Conservation (phyloP, 2,113 vertebrate species). For the Cephalopterus ornatus region DNA sequence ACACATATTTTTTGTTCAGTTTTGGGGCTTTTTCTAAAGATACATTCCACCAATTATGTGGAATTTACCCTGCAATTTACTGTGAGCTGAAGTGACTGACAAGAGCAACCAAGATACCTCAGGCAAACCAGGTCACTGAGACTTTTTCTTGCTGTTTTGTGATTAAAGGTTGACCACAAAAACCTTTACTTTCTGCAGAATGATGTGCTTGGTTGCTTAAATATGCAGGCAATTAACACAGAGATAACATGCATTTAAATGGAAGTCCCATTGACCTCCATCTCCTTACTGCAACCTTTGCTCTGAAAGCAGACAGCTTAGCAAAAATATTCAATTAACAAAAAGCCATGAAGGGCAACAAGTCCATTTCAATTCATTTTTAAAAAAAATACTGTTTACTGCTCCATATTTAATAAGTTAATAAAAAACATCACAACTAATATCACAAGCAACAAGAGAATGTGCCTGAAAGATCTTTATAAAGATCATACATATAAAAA, state of each 20-base stretch:
- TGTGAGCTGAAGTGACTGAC: slow-evolving; percentile 18
- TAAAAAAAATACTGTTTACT: slow-evolving; percentile 39
- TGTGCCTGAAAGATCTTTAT: not conserved
- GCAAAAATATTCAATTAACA: slow-evolving; percentile 51
- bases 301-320: slow-evolving; percentile 7
- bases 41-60: not conserved
- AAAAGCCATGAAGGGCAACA: slow-evolving; percentile 25
- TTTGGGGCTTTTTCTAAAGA: not conserved
- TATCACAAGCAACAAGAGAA: not conserved
- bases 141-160: slow-evolving; percentile 12
- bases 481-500: not conserved
- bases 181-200: slow-evolving; percentile 7
- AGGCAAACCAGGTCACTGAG: not conserved
- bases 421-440: not conserved
- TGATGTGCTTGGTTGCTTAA: slow-evolving; percentile 3
- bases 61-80: slow-evolving; percentile 45
- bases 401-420: slow-evolving; percentile 34
- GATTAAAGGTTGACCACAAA: slow-evolving; percentile 43
- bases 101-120: slow-evolving; percentile 6
- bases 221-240: slow-evolving; percentile 48
- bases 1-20: not conserved
- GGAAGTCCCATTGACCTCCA: not conserved
- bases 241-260: slow-evolving; percentile 50
- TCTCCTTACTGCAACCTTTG: not conserved
- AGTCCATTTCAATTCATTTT: slow-evolving; percentile 38